phyloP scores from a whole-genome alignment of 2,888 invertebrate species.

The Anoplius nigerrimus region DNA sequence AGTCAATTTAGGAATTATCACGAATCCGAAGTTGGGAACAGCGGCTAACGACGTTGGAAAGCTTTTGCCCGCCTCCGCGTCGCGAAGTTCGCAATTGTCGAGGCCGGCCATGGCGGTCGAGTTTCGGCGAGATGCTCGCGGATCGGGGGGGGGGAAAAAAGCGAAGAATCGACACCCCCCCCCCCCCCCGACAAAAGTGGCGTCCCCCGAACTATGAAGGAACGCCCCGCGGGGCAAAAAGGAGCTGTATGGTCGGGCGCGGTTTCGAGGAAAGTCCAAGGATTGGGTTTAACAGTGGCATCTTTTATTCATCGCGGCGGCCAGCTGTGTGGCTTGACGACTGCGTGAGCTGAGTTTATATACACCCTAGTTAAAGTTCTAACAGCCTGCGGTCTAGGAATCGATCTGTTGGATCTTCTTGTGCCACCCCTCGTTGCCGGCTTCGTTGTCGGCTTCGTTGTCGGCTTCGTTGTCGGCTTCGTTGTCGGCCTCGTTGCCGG shows the following conservation, averaged over 20 bases:
- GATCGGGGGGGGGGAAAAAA: conserved; percentile 15
- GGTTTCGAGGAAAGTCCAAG: conserved; percentile 50
- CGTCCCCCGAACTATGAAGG: conserved; percentile 48
- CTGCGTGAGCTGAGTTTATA: conserved; percentile 70
- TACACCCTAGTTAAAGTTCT: conserved; percentile 67
- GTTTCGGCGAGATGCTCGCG: no score
- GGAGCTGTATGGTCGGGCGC: conserved; percentile 25
- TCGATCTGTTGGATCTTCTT: conserved; percentile 62
- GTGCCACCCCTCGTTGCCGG: conserved; percentile 6
- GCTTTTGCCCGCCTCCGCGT: conserved; percentile 11
- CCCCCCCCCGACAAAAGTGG: conserved; percentile 18
- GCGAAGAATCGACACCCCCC: conserved; percentile 31
- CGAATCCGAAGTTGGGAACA: no score
- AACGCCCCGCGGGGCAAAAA: conserved; percentile 38
- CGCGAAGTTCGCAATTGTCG: conserved; percentile 41
- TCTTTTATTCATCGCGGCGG: conserved; percentile 69
- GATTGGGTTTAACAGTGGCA: conserved; percentile 64
- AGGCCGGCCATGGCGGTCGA: background rate
- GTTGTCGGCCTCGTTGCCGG: no score
- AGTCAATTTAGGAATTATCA: no score
- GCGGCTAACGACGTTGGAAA: no score
- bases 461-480: no score
- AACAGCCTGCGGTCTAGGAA: conserved; percentile 63
- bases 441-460: background rate
- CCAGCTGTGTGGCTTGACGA: conserved; percentile 65